A percentile compares a stretch with the other conserved stretches of the same genome.
phyloP scores from a whole-genome alignment of 2,113 vertebrate genomes.

The Chascanopsetta lugubris region DNA sequence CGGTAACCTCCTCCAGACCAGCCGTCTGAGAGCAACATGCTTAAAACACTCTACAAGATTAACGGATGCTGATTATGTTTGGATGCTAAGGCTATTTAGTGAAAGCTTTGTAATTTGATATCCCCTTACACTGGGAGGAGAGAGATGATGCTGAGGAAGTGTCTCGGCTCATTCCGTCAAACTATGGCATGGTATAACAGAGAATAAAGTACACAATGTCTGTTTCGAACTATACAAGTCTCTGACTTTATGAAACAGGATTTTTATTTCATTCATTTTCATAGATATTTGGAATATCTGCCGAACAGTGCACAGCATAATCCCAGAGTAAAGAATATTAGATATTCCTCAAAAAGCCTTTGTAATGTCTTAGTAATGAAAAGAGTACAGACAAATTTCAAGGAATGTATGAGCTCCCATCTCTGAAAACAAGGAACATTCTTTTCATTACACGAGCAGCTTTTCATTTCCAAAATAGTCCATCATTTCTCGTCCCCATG shows the following conservation, averaged over 20 bases:
- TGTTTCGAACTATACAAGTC: not conserved
- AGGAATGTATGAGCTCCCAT: slow-evolving; percentile 16
- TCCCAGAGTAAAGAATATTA: slow-evolving; percentile 3
- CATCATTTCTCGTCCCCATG: slow-evolving; percentile 52
- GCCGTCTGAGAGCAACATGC: slow-evolving; percentile 31
- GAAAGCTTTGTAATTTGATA: slow-evolving; percentile 41
- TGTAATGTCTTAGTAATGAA: slow-evolving; percentile 12
- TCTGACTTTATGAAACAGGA: not conserved
- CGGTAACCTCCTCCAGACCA: slow-evolving; percentile 21
- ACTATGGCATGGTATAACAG: not conserved
- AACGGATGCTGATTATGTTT: slow-evolving; percentile 38
- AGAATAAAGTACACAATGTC: not conserved
- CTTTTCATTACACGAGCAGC: not conserved
- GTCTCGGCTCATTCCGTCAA: not conserved
- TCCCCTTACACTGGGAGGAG: slow-evolving; percentile 4
- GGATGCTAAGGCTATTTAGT: slow-evolving; percentile 33
- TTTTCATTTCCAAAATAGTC: slow-evolving; percentile 51
- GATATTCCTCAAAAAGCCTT: slow-evolving; percentile 3
- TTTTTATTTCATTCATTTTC: not conserved
- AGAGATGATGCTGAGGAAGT: slow-evolving; percentile 5
- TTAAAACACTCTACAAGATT: slow-evolving; percentile 31
- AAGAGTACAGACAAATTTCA: slow-evolving; percentile 2
- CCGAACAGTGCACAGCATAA: slow-evolving; percentile 2
- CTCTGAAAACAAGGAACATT: slow-evolving; percentile 9
- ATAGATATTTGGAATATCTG: not conserved